Base-by-base conservation (phyloP, 2,113 vertebrate species). In the Carassius auratus region DNA sequence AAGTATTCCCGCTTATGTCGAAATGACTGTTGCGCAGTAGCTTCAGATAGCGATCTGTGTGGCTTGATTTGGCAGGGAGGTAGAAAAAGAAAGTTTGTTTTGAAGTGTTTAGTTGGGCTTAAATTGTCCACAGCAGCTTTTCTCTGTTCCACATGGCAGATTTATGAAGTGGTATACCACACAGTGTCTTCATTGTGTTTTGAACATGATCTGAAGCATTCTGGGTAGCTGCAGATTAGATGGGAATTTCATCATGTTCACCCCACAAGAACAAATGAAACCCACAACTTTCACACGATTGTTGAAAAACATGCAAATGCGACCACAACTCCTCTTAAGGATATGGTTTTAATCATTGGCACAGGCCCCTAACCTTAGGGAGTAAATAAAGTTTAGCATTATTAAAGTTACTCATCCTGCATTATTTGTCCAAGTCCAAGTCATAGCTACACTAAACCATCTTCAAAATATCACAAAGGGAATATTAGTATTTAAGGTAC, bases 141-240 rank as follows among this genome's bases (percentile, higher is more conserved):
- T 21, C 19, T 30, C 19, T 66, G 78, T 73, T 48, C 45, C 42
- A 74, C 12, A 52, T 8, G 78, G 38, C 33, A 80, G 85, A 88
- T 86, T 88, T 88, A 86, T 64, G 23, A 82, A 57, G 57, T 73
- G 64, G 38, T 45, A 33, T 57, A 57, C 17, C 7, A 21, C 77
- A 86, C 74, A 78, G 45, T 81, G 84, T 80, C 45, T 76, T 81
- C n/a, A 64, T 64, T 81, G 87, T 85, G 45, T 8, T 21, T 23
- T 48, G n/a, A 74, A 21, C 86, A 78, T 33, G 68, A 61, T 23
- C 38, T n/a, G 66, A 75, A 50, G 59, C 59, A 84, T 83, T 81
- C 10, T 82, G 57, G 48, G 12, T 76, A 48, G 42, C 19, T 66
- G 52, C 42, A 30, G 76, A 59, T 80, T 78, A 69, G 7, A 62